Percentiles rank a stretch among this genome's conserved stretches.
Evolutionary conservation across 1,140 invertebrate genomes (phyloP).

Genomic region (Macrobrachium rosenbergii): DNA sequence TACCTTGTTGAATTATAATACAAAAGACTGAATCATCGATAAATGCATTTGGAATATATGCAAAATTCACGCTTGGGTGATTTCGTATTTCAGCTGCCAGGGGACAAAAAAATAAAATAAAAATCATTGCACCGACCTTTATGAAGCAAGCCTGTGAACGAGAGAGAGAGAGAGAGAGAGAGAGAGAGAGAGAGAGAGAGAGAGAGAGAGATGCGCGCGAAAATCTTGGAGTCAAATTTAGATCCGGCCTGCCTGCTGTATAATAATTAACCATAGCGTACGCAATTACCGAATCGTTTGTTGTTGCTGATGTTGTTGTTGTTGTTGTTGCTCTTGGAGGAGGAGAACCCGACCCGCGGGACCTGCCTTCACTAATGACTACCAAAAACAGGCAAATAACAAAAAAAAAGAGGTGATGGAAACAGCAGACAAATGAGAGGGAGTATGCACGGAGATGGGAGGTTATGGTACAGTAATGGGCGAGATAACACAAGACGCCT

Average conservation of each 20-base stretch:
- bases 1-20: not conserved
- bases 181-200: slow-evolving; percentile 3
- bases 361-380: slow-evolving; percentile 29
- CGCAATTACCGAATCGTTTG: slow-evolving; percentile 9
- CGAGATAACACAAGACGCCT: slow-evolving; percentile 9
- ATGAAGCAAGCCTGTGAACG: no score
- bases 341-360: not conserved
- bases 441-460: slow-evolving; percentile 45
- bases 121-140: no score
- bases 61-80: not conserved
- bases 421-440: slow-evolving; percentile 54
- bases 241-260: slow-evolving; percentile 26
- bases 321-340: not conserved
- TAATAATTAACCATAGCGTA: slow-evolving; percentile 24
- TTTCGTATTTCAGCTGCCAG: not conserved
- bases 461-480: slow-evolving; percentile 43
- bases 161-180: not conserved
- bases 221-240: not conserved
- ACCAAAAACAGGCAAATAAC: slow-evolving; percentile 49
- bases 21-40: not conserved
- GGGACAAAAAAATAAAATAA: no score
- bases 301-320: no score
- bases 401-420: slow-evolving; percentile 48
- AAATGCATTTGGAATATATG: no score
- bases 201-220: not conserved